Evolutionary conservation across 2,113 vertebrate species (phyloP).

Genomic region (Calidris pygmaea): DNA sequence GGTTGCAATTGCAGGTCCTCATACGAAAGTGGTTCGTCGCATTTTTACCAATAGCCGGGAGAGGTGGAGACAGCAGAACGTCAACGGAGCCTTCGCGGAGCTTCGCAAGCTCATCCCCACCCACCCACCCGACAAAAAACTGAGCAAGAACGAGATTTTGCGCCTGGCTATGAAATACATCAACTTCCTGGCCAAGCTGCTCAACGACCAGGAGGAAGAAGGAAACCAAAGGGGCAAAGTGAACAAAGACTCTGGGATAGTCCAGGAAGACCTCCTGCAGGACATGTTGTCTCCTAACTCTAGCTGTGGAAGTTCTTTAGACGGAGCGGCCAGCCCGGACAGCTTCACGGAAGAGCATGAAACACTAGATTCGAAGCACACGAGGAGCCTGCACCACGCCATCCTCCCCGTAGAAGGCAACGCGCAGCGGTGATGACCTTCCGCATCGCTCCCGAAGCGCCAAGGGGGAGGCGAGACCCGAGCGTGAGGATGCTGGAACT

Average conservation of each 20-base stretch:
- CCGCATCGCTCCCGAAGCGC: neutral
- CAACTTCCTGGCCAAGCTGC: conserved; percentile 94
- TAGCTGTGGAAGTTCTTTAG: conserved; percentile 91
- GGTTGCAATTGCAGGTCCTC: conserved; percentile 77
- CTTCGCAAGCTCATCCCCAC: conserved; percentile 95
- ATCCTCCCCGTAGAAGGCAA: conserved; percentile 84
- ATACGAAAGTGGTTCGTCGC: conserved; percentile 91
- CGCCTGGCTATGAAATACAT: conserved; percentile 97
- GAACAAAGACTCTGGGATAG: conserved; percentile 81
- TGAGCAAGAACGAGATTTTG: conserved; percentile 96
- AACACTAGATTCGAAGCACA: conserved; percentile 75
- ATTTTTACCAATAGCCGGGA: conserved; percentile 96
- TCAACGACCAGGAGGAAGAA: conserved; percentile 93
- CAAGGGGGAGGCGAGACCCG: neutral
- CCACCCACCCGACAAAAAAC: conserved; percentile 92
- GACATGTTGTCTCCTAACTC: conserved; percentile 91
- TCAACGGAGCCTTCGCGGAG: conserved; percentile 92
- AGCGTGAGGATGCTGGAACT: neutral
- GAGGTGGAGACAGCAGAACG: conserved; percentile 95
- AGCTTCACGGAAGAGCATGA: conserved; percentile 89
- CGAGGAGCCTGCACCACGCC: conserved; percentile 80
- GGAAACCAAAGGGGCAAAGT: conserved; percentile 82
- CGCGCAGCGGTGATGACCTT: conserved; percentile 84
- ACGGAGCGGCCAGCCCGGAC: conserved; percentile 90
- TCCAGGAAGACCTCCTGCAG: conserved; percentile 89